Evolutionary conservation across 2,797 vertebrate genomes (phyloP), one percentile per base, ranked within the genome.

Genomic region (Menidia menidia): DNA sequence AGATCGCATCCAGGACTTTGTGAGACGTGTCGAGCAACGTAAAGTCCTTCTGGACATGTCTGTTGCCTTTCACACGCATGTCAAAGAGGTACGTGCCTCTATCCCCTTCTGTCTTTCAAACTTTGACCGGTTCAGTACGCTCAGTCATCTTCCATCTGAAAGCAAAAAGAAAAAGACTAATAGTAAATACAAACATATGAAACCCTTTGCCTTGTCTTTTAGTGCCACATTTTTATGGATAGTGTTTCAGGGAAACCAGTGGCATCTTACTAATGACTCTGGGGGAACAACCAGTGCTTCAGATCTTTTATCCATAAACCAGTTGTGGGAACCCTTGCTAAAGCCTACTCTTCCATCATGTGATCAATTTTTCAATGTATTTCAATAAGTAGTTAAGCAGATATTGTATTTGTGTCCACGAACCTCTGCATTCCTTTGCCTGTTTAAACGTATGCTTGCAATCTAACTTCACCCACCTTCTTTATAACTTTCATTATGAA

Each of bases 21-120:
- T 98, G 43, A 92, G 97, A 15, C 96, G 98, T 0, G 98, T 99
- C 1, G 97, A 99, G 83, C 97, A 98, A 41, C 95, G 98, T 6
- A 98, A 98, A 92, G 93, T 98, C 82, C 92, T 99, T 16, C 89
- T 99, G 79, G 97, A 98, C 92, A 99, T 99, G 97, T 99, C 98
- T 0, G 98, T 99, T 68, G 96, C 97, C 55, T 99, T 99, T 80
- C 98, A 99, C 87, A 98, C 97, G 2, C 98, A 99, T 0, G 97
- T 97, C 57, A 99, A 99, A 90, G 98, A 99, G 96, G 98, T 98
- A 80, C 87, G 89, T 73, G 9, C 30, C 35, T 19, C 18, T 63
- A 18, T 53, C 39, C 11, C 64, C 18, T 50, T 14, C 51, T 43
- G 12, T 71, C 42, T 35, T 39, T 3, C 70, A 6, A 50, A 35